Evolutionary conservation across 2,113 vertebrate species (phyloP).

Genomic region (Thamnaconus septentrionalis): DNA sequence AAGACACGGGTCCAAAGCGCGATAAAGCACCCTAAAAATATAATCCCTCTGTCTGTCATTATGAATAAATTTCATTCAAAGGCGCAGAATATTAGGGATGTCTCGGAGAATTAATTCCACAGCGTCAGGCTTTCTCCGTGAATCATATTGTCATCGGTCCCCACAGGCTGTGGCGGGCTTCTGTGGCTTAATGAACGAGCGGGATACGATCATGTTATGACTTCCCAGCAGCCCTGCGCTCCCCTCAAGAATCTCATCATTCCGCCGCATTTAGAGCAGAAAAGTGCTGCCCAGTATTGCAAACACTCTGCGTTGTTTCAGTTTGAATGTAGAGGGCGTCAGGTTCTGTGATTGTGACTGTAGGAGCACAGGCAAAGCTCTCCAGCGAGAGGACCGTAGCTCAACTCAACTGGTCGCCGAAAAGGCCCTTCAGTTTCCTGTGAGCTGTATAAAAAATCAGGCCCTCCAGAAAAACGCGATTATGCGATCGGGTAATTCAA

Average conservation of each 20-base stretch:
- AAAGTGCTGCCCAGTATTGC: not conserved
- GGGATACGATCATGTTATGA: conserved; percentile 25
- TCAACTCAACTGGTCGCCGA: too few relatives aligned
- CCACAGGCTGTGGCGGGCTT: conserved; percentile 12
- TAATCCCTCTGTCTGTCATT: conserved; percentile 20
- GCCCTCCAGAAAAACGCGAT: too few relatives aligned
- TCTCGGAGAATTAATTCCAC: conserved; percentile 20
- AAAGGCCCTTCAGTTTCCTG: too few relatives aligned
- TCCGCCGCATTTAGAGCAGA: conserved; percentile 5
- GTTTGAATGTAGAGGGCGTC: too few relatives aligned
- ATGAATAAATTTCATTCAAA: conserved; percentile 13
- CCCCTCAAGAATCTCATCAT: conserved; percentile 18
- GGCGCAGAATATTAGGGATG: not conserved
- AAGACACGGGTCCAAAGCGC: conserved; percentile 3
- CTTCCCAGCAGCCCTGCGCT: conserved; percentile 7
- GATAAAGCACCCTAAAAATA: conserved; percentile 29
- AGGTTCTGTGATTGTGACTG: too few relatives aligned
- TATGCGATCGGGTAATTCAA: too few relatives aligned
- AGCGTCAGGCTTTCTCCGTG: conserved; percentile 13
- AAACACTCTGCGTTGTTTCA: too few relatives aligned
- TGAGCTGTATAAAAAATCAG: too few relatives aligned
- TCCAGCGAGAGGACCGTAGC: too few relatives aligned
- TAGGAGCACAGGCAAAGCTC: too few relatives aligned
- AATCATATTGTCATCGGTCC: conserved; percentile 14
- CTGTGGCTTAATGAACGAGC: conserved; percentile 20